Base-by-base conservation (phyloP, 2,113 vertebrate species). In the Gymnocephalus cernua region DNA sequence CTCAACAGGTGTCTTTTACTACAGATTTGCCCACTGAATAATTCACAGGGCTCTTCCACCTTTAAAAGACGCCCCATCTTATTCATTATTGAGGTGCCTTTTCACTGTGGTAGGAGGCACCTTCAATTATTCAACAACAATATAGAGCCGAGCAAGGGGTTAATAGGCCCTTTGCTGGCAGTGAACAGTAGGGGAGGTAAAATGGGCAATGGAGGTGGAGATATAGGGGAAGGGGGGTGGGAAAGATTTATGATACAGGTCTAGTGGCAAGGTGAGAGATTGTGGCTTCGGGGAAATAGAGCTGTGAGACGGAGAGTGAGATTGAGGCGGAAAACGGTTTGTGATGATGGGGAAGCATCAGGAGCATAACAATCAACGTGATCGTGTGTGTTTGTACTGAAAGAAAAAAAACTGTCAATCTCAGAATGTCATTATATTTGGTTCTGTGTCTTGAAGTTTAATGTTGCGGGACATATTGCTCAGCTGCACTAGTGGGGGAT, bases 51-150 rank as follows among this genome's bases (percentile, higher is more conserved):
- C 81, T 87, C 93, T 90, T 94, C 90, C 93, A 93, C 93, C 91
- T 93, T 93, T 93, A 92, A 95, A 92, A 92, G 82, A 92, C 32
- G 54, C 41, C 82, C 66, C 63, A 80, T 82, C 87, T 78, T 79
- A 92, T 95, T 91, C 78, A 95, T 94, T 94, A 95, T 96, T 91
- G 73, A 96, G 83, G 47, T 64, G 78, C 35, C 88, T 94, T 95
- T 94, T 92, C 91, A 89, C 89, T 74, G 74, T 56, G 81, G 84
- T 85, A 80, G 79, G 89, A 93, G 90, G 80, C 63, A 75, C 80
- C 73, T 92, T 94, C 91, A 95, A 95, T 95, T 93, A 95, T 95
- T 95, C 83, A 95, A 82, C 82, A 89, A 95, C 91, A 95, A 95
- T 95, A 93, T 90, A 82, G 90, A 92, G 84, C 89, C 83, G 74